Evolutionary conservation across 1,140 invertebrate genomes (phyloP).

Genomic region (Pygmarrhopalites habei): DNA sequence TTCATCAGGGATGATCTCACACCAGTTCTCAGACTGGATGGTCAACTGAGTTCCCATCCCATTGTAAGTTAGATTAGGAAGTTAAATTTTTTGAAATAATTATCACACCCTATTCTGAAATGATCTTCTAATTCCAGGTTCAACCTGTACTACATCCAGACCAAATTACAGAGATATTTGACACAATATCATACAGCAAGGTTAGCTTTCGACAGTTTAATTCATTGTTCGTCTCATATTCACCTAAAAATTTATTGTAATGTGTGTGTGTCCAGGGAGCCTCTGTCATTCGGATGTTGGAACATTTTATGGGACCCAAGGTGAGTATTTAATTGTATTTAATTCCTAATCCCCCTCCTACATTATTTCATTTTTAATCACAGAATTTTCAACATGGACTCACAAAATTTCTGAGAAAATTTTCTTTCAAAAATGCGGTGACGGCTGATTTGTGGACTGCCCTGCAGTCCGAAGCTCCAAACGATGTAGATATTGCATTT

Average conservation of each 20-base stretch:
- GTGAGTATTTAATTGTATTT: too few species aligned
- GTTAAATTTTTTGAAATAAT: too few species aligned
- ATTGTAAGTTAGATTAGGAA: too few species aligned
- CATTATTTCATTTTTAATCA: too few species aligned
- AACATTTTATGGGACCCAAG: conserved; percentile 69
- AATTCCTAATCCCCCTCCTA: too few species aligned
- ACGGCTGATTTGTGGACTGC: conserved; percentile 69
- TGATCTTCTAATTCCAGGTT: too few species aligned
- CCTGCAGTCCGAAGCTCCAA: conserved; percentile 46
- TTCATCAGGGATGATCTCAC: conserved; percentile 62
- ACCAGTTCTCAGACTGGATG: conserved; percentile 65
- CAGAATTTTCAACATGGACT: conserved; percentile 66
- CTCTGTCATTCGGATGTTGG: conserved; percentile 81
- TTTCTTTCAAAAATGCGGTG: conserved; percentile 64
- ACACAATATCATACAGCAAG: conserved; percentile 86
- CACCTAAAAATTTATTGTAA: too few species aligned
- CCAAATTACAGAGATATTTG: conserved; percentile 87
- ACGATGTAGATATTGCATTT: conserved; percentile 51
- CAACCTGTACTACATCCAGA: conserved; percentile 73
- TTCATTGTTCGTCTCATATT: too few species aligned
- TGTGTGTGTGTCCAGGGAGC: conserved; percentile 56
- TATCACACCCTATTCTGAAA: too few species aligned
- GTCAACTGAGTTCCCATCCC: conserved; percentile 66
- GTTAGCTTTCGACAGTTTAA: too few species aligned
- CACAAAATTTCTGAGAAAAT: conserved; percentile 62